Base-by-base conservation (phyloP, 2,797 vertebrate species). In the Chelmon rostratus region DNA sequence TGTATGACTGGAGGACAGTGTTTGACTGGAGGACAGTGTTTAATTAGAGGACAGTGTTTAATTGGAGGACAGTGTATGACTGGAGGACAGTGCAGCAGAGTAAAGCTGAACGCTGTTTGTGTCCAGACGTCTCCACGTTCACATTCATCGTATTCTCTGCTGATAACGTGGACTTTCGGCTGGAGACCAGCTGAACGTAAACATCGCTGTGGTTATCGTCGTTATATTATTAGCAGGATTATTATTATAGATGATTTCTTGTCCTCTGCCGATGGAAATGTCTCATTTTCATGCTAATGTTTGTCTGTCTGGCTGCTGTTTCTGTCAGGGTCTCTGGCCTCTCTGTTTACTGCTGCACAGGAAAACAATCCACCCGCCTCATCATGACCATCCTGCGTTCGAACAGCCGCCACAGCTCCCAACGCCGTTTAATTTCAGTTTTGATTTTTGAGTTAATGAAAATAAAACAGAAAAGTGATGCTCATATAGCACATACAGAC, bases 271-370 rank as follows among this genome's bases (percentile, higher is more conserved):
- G 9, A 40, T 62, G 57, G 25, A 68, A 78, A 73, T 67, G 61
- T 73, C 37, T 78, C 28, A 63, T 87, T 78, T 79, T 67, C 63
- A 76, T 78, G 62, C 44, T 66, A 73, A 85, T 67, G 40, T 6
- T 12, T 9, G 18, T 33, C 37, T 2, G 38, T 46, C 56, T 19
- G 8, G 3, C 49, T 19, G 35, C 16, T 11, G 23, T 56, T 31
- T 28, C 61, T 62, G 6, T 66, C 54, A 2, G 12, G 56, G 70
- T 66, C 11, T 33, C 33, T 54, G 53, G 12, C 56, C 70, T 66
- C 11, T 33, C 33, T 54, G 53, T 72, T 76, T n/a, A 40, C 73
- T 31, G 42, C 52, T 47, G 25, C 23, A 4, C 0, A 68, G 56
- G 38, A 61, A 47, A 42, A 12, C 44, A 16, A 0, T 44, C 35